Evolutionary conservation across 1,140 invertebrate species (phyloP).

Genomic region (Aplysia californica): DNA sequence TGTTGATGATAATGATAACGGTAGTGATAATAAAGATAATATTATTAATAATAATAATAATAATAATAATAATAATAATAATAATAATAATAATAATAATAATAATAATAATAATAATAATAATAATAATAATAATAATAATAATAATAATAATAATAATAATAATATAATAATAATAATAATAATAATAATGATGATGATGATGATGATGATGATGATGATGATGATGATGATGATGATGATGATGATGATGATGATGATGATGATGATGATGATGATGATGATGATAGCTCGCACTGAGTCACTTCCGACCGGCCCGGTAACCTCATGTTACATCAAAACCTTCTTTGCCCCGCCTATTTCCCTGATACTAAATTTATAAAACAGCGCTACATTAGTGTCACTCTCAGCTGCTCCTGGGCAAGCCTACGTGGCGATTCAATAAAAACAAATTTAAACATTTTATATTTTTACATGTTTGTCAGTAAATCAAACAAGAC

Average conservation of each 20-base stretch:
- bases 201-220: neutral
- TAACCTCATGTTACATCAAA: neutral
- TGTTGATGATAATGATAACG: no score
- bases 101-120: no score
- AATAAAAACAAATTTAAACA: neutral
- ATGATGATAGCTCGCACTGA: conserved; percentile 1
- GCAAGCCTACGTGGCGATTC: no score
- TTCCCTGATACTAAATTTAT: neutral
- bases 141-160: neutral
- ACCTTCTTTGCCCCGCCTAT: neutral
- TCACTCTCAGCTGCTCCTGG: no score
- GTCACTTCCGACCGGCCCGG: neutral
- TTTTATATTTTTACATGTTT: no score
- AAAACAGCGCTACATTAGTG: neutral
- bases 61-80: no score
- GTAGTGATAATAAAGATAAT: no score
- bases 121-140: no score
- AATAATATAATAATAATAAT: neutral
- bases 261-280: conserved; percentile 22
- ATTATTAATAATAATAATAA: no score
- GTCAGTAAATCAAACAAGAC: no score
- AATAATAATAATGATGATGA: no score
- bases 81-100: no score
- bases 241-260: conserved; percentile 19
- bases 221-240: neutral